Evolutionary conservation across 2,113 vertebrate species (phyloP).

Genomic region (Pitta sordida): DNA sequence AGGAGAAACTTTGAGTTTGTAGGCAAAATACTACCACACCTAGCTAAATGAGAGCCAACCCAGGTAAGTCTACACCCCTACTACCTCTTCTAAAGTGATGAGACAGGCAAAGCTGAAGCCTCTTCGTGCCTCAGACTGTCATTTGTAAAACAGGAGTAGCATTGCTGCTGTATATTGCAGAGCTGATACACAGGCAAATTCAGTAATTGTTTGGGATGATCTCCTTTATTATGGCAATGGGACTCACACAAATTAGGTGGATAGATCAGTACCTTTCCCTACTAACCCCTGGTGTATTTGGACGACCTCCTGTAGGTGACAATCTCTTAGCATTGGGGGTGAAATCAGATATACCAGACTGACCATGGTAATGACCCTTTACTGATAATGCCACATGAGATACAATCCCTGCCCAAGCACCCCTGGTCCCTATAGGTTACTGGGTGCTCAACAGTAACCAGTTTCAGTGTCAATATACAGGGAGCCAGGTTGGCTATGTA

Average conservation of each 20-base stretch:
- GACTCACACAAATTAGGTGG: neutral
- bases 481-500: neutral
- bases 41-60: neutral
- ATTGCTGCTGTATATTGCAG: neutral
- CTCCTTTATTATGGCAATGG: neutral
- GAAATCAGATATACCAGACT: neutral
- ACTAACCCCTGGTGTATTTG: neutral
- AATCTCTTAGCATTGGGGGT: neutral
- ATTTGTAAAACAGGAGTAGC: neutral
- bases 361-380: neutral
- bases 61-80: neutral
- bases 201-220: neutral
- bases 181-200: neutral
- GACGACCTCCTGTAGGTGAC: neutral
- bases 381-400: neutral
- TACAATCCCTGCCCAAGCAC: neutral
- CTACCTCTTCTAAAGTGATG: neutral
- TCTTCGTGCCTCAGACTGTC: neutral
- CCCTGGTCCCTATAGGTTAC: neutral
- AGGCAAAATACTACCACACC: neutral
- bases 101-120: neutral
- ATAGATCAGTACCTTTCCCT: neutral
- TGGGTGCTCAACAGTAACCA: neutral
- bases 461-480: neutral
- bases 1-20: neutral